Evolutionary conservation across 2,888 invertebrate genomes (phyloP).

Genomic region (Drosophila pseudotakahashii): DNA sequence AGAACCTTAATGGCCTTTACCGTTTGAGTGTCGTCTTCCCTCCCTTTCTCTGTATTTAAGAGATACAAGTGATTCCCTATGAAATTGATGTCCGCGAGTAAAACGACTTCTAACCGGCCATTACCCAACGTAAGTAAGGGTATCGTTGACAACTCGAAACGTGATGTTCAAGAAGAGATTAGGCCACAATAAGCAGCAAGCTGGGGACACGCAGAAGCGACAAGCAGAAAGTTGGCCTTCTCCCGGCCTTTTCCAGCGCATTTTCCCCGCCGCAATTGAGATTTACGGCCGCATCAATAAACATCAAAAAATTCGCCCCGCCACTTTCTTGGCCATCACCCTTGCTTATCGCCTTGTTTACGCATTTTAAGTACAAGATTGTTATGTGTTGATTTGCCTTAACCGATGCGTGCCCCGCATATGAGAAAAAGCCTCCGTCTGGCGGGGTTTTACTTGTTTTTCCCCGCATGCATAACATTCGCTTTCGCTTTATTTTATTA

Average conservation of each 20-base stretch:
- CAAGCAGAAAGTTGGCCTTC: conserved; percentile 8
- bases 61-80: too few relatives aligned
- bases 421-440: conserved; percentile 60
- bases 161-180: conserved; percentile 68
- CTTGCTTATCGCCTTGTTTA: conserved; percentile 78
- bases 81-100: neutral
- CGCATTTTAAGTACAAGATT: conserved; percentile 81
- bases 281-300: conserved; percentile 74
- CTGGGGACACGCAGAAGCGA: conserved; percentile 16
- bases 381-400: conserved; percentile 78
- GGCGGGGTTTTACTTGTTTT: conserved; percentile 21
- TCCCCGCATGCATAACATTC: neutral
- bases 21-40: too few relatives aligned
- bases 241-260: conserved; percentile 10
- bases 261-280: conserved; percentile 61
- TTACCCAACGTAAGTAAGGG: conserved; percentile 20
- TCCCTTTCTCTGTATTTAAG: too few relatives aligned
- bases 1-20: too few relatives aligned
- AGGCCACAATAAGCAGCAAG: conserved; percentile 59
- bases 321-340: conserved; percentile 12
- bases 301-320: conserved; percentile 55
- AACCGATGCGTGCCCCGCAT: conserved; percentile 80
- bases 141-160: conserved; percentile 44
- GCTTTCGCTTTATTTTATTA: conserved; percentile 47
- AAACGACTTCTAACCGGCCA: neutral